Percentiles rank a stretch among this genome's conserved stretches.
Conservation (phyloP, 2,888 invertebrate species). For the Lissocephala sabroskyi region DNA sequence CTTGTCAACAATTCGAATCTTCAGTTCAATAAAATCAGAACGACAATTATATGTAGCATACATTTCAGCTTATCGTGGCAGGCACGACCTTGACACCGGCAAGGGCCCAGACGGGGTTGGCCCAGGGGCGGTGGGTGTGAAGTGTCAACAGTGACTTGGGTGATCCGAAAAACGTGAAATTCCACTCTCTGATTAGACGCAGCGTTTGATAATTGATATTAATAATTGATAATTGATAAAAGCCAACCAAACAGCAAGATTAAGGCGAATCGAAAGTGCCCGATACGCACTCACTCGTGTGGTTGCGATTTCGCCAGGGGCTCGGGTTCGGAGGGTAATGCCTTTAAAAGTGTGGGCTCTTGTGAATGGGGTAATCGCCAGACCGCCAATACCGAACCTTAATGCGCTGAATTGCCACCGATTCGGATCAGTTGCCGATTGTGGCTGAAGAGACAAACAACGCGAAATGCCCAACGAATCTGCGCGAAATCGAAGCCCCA, state of each 20-base stretch:
- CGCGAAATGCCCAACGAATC: too few relatives aligned
- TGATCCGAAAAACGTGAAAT: neutral
- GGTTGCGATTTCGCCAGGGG: neutral
- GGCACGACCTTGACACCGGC: too few relatives aligned
- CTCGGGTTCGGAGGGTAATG: neutral
- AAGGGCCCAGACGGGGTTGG: too few relatives aligned
- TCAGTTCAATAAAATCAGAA: too few relatives aligned
- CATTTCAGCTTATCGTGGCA: too few relatives aligned
- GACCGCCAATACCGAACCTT: too few relatives aligned
- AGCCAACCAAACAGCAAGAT: slow-evolving; percentile 23
- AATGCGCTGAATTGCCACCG: too few relatives aligned
- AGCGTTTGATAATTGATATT: slow-evolving; percentile 1
- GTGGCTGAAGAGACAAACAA: too few relatives aligned
- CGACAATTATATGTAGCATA: too few relatives aligned
- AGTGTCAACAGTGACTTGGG: neutral
- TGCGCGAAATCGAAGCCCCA: neutral
- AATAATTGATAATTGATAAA: slow-evolving; percentile 31
- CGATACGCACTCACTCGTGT: slow-evolving; percentile 4
- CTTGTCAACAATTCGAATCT: too few relatives aligned
- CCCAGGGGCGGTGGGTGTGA: too few relatives aligned
- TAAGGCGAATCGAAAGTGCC: slow-evolving; percentile 19
- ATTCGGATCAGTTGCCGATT: too few relatives aligned
- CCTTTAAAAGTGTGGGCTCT: slow-evolving; percentile 15
- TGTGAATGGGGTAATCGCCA: slow-evolving; percentile 31
- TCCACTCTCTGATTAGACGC: neutral